A percentile compares a stretch with the other conserved stretches of the same genome.
These are phyloP conservation scores for Paradisaea rubra DNA, from an alignment of 2,113 vertebrate genomes.

Conservation along the genomic window DNA sequence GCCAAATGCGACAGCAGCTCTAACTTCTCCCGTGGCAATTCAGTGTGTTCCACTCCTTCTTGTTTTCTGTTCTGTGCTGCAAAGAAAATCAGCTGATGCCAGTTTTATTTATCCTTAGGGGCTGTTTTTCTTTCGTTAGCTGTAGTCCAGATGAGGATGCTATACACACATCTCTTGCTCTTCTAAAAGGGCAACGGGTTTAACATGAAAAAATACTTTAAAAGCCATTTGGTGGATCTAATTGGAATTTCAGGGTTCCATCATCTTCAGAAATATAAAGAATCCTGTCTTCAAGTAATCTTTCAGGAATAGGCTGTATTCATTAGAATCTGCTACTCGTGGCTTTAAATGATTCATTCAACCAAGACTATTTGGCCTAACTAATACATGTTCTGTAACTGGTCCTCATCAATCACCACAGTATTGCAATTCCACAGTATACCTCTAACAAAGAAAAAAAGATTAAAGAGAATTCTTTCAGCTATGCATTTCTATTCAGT, in stretches of 20 bases:
- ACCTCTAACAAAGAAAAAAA: background rate
- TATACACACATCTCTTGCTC: accelerated
- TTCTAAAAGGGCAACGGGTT: background rate
- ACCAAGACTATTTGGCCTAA: background rate
- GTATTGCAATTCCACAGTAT: background rate
- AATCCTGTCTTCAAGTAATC: background rate
- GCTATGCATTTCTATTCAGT: background rate
- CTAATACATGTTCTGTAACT: background rate
- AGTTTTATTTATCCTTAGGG: background rate
- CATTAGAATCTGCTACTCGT: background rate
- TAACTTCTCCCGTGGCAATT: background rate
- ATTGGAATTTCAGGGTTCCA: background rate
- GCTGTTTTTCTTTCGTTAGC: background rate
- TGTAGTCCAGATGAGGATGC: background rate
- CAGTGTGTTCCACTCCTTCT: background rate
- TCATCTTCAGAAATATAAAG: background rate
- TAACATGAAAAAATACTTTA: background rate
- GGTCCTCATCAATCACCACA: background rate
- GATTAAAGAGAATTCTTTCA: background rate
- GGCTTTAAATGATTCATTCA: background rate
- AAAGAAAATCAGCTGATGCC: background rate
- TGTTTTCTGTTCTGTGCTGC: background rate
- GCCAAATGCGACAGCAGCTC: background rate
- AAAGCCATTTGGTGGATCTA: background rate
- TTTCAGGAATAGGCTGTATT: background rate